Evolutionary conservation across 2,888 invertebrate genomes (phyloP), one percentile per base, ranked within the genome.

Genomic region (Dione vanillae): DNA sequence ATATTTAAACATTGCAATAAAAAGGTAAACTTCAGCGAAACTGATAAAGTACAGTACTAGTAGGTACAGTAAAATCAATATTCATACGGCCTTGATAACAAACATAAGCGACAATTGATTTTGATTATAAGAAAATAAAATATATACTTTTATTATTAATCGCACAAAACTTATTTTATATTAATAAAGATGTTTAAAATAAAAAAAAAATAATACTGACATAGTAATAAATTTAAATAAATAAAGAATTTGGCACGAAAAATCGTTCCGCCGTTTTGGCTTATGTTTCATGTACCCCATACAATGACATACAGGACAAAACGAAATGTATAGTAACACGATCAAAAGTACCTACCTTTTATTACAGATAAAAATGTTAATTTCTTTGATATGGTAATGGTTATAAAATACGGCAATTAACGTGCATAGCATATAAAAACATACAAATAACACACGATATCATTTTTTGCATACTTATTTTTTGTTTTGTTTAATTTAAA

Each of bases 71-170:
- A 54, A 54, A 54, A 54, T 54, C 54, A 6, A 54, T 54, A 37
- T 54, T 37, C n/a, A 35, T 35, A 54, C 16, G 37, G 10, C 54
- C 54, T 54, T 37, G 54, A 54, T 37, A 54, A 54, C 37, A 56
- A 54, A 54, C 37, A 56, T 40, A 56, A 16, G 37, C 37, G 56
- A 56, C 37, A 56, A 56, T 11, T 16, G 56, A 37, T 40, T 56
- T 37, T 2, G 35, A 54, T n/a, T 54, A 35, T n/a, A n/a, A 16
- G 7, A 40, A 40, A 56, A 56, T 37, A 56, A 37, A 37, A 16
- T 27, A 27, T 27, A 27, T 27, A 27, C 5, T 3, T 2, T 27
- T 27, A 27, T n/a, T n/a, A n/a, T n/a, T n/a, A n/a, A n/a, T n/a
- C n/a, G n/a, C n/a, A n/a, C n/a, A n/a, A n/a, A n/a, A n/a, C n/a